Percentiles rank a stretch among this genome's conserved stretches.
Conservation (phyloP, 2,797 vertebrate species). For the Sebastolobus alascanus region DNA sequence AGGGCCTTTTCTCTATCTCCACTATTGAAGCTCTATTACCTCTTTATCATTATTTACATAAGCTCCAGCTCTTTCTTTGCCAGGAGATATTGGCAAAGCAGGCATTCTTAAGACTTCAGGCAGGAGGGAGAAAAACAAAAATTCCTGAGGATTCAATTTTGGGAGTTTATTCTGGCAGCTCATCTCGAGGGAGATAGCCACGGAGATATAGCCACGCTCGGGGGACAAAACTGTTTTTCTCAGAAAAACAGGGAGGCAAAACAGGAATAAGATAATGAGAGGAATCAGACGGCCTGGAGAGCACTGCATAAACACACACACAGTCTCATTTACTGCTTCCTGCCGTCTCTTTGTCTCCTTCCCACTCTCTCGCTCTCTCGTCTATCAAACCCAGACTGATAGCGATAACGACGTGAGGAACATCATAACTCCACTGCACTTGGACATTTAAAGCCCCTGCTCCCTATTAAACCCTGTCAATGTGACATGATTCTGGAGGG, state of each 20-base stretch:
- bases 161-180: constrained; percentile 45
- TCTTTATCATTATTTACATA: constrained; percentile 64
- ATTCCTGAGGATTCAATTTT: constrained; percentile 55
- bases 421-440: constrained; percentile 45
- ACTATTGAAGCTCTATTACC: constrained; percentile 59
- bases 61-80: constrained; percentile 50
- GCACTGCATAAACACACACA: constrained; percentile 17
- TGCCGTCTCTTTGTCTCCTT: constrained; percentile 8
- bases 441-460: constrained; percentile 48
- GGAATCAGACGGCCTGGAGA: constrained; percentile 24
- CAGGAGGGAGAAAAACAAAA: constrained; percentile 6
- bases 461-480: constrained; percentile 60
- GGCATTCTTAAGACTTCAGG: constrained; percentile 31
- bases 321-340: constrained; percentile 38
- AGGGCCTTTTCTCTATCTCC: constrained; percentile 31
- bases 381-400: constrained; percentile 35
- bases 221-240: constrained; percentile 38
- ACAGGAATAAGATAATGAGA: constrained; percentile 57
- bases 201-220: constrained; percentile 33
- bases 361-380: neutral
- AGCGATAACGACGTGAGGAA: constrained; percentile 28
- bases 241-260: constrained; percentile 37
- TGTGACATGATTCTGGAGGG: constrained; percentile 25
- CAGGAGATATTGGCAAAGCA: constrained; percentile 47
- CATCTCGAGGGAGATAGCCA: constrained; percentile 41